Base-by-base conservation (phyloP, 2,113 vertebrate genomes). In the Gambusia affinis region DNA sequence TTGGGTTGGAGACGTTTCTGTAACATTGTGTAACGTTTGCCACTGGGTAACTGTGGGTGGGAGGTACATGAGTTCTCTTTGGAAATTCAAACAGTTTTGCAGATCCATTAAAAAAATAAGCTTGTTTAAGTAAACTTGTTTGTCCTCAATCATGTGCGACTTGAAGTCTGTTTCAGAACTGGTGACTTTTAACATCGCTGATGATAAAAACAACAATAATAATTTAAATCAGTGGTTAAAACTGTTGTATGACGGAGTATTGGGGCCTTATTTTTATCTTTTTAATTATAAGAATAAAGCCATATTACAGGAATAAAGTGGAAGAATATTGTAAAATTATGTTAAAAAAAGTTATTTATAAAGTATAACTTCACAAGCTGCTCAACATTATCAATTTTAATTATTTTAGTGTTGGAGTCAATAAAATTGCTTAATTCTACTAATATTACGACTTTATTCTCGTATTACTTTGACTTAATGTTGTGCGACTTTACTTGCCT, bases 31-130 rank as follows among this genome's bases (percentile, higher is more conserved):
- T 91, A 90, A 90, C 81, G 84, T 92, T 91, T 91, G 88, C 92
- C 91, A 86, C 86, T 89, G 91, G 88, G 89, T 89, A 86, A 90
- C 87, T 89, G 80, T 90, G 92, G 90, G 91, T 72, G 81, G 92
- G 92, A 88, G 88, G 88, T 89, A 89, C 88, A 89, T 76, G 86
- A 86, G 86, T 93, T 94, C 89, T 94, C 92, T 93, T 93, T 94
- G 92, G 92, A 94, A 94, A 93, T 93, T 95, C 93, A 94, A 92
- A 93, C 92, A 89, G 85, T 95, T 95, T 95, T 94, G 93, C 94
- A 95, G 92, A 94, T 94, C 93, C 94, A 95, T 95, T 95, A 95
- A 95, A 95, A 37, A 57, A 93, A 92, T 91, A 92, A 94, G 92
- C 94, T 95, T 94, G 94, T 94, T 93, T 94, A 94, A 94, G 93